Evolutionary conservation across 2,113 vertebrate genomes (phyloP).

Genomic region (Zapus hudsonius): DNA sequence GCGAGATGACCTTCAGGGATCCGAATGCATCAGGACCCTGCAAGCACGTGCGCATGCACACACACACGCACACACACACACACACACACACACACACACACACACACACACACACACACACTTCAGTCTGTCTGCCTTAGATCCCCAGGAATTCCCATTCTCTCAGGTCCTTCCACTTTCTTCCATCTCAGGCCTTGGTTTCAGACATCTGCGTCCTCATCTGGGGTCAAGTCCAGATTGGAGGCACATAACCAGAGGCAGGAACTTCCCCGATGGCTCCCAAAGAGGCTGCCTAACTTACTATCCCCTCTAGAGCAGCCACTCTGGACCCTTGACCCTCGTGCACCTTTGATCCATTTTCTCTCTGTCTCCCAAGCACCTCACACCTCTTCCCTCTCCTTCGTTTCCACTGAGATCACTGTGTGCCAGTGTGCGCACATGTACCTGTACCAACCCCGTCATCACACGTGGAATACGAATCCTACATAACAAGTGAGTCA

Average conservation of each 20-base stretch:
- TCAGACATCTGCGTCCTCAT: background rate
- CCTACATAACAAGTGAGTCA: background rate
- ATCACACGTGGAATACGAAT: background rate
- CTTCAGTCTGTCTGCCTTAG: background rate
- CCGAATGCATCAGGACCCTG: background rate
- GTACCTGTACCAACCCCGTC: background rate
- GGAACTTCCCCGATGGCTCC: background rate
- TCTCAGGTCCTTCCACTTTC: background rate
- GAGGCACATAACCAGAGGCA: background rate
- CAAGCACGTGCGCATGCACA: background rate
- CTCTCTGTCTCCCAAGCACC: background rate
- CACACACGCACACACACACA: too few relatives aligned
- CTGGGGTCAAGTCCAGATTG: background rate
- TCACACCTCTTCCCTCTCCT: background rate
- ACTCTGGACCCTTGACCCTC: background rate
- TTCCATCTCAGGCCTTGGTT: background rate
- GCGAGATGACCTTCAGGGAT: background rate
- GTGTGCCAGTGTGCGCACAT: background rate
- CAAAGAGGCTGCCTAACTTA: background rate
- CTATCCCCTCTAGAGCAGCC: too few relatives aligned
- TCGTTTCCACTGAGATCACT: conserved; percentile 41
- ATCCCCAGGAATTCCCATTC: background rate
- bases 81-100: too few relatives aligned
- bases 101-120: background rate
- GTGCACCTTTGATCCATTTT: background rate